Evolutionary conservation across 1,140 invertebrate species (phyloP).

Genomic region (Yoshiicerus persimilis): DNA sequence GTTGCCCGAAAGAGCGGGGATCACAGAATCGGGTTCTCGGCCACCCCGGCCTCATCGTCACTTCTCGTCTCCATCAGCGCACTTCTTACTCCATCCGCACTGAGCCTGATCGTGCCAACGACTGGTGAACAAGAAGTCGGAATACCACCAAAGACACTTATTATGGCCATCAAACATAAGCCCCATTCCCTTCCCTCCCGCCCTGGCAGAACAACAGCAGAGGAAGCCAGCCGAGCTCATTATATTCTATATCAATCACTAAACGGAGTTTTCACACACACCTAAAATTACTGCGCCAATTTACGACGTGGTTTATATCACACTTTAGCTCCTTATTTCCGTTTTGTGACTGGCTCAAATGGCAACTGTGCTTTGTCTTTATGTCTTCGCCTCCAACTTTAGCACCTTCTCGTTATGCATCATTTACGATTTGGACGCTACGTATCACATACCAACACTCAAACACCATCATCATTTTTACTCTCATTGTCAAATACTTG

Average conservation of each 20-base stretch:
- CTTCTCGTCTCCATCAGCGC: background rate
- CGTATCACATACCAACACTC: slow-evolving; percentile 15
- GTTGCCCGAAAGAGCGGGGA: background rate
- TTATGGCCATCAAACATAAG: background rate
- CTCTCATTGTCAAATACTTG: slow-evolving; percentile 17
- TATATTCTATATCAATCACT: slow-evolving; percentile 23
- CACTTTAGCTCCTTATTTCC: slow-evolving; percentile 24
- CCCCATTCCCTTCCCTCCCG: background rate
- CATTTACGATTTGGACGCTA: slow-evolving; percentile 3
- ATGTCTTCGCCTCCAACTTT: background rate
- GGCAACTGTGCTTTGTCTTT: slow-evolving; percentile 17
- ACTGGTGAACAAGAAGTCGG: background rate
- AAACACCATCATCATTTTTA: slow-evolving; percentile 8
- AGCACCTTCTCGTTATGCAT: slow-evolving; percentile 18
- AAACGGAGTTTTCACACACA: background rate
- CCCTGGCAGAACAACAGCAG: background rate
- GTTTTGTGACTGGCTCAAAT: background rate
- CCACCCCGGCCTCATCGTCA: background rate
- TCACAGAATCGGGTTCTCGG: background rate
- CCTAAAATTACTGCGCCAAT: slow-evolving; percentile 22
- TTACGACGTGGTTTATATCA: slow-evolving; percentile 30
- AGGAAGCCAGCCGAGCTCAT: background rate
- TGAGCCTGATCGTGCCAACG: background rate
- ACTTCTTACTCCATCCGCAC: background rate
- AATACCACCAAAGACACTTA: background rate